Evolutionary conservation across 2,797 vertebrate species (phyloP).

Genomic region (Scarus forsteni): DNA sequence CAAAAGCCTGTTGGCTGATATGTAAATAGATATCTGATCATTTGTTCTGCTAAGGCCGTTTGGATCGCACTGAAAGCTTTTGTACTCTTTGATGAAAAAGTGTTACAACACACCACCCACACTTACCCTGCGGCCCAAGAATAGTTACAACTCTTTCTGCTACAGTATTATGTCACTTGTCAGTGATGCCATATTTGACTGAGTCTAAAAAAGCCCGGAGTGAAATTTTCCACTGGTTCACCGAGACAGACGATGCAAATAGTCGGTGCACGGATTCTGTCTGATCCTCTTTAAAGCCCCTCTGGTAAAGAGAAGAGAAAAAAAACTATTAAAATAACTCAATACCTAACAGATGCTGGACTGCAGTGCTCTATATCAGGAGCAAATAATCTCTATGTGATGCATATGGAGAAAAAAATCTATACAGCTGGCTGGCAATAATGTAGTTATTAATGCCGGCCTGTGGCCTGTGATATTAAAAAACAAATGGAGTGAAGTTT

Average conservation of each 20-base stretch:
- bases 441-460: slow-evolving; percentile 16
- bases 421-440: slow-evolving; percentile 36
- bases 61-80: slow-evolving; percentile 13
- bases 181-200: slow-evolving; percentile 39
- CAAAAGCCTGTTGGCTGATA: slow-evolving; percentile 24
- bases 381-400: slow-evolving; percentile 34
- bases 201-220: slow-evolving; percentile 8
- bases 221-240: slow-evolving; percentile 44
- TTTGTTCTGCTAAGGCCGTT: slow-evolving; percentile 36
- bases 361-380: slow-evolving; percentile 48
- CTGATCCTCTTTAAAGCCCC: slow-evolving; percentile 40
- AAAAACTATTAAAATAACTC: slow-evolving; percentile 43
- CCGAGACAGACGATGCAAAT: slow-evolving; percentile 40
- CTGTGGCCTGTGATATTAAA: slow-evolving; percentile 42
- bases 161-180: slow-evolving; percentile 32
- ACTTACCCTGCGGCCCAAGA: slow-evolving; percentile 5
- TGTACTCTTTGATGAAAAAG: slow-evolving; percentile 29
- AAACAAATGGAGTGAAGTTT: slow-evolving; percentile 50
- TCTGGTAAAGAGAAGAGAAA: slow-evolving; percentile 27
- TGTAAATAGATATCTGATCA: slow-evolving; percentile 34
- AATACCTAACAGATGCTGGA: slow-evolving; percentile 66
- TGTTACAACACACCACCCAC: slow-evolving; percentile 18
- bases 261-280: slow-evolving; percentile 34
- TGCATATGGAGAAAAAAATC: slow-evolving; percentile 14
- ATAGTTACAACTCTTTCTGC: slow-evolving; percentile 12